These are phyloP conservation scores for Dysidea cf. avara DNA, from an alignment of 37 sponge, comb jelly and placozoan genomes.

Conservation along the genomic window DNA sequence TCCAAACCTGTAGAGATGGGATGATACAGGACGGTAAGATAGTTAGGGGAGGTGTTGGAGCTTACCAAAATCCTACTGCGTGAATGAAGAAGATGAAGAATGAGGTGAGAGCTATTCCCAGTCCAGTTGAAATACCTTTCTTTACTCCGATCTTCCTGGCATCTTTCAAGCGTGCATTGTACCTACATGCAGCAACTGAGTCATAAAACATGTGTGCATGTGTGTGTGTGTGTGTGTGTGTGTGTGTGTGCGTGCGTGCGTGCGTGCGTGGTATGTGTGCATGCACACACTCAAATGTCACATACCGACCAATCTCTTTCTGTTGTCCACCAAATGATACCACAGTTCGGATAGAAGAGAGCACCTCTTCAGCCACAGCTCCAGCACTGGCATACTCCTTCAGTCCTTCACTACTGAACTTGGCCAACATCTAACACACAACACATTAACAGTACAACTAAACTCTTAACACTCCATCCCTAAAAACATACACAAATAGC, in stretches of 20 bases:
- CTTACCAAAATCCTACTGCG: conserved; percentile 54
- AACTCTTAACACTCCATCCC: background rate
- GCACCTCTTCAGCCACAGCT: too few relatives aligned
- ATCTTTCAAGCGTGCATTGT: conserved; percentile 30
- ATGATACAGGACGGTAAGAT: too few relatives aligned
- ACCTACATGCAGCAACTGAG: too few relatives aligned
- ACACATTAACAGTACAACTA: background rate
- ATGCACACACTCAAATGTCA: too few relatives aligned
- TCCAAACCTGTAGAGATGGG: conserved; percentile 53
- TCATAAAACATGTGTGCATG: too few relatives aligned
- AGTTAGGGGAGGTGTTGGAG: background rate
- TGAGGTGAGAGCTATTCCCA: conserved; percentile 30
- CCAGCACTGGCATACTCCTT: too few relatives aligned
- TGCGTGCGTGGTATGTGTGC: too few relatives aligned
- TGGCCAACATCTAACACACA: conserved; percentile 51
- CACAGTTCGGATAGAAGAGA: conserved; percentile 66
- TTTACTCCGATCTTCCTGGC: conserved; percentile 52
- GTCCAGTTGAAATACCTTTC: conserved; percentile 55
- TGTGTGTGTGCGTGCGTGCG: conserved; percentile 13
- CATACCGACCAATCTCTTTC: conserved; percentile 17
- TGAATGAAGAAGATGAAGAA: conserved; percentile 55
- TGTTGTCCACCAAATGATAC: conserved; percentile 70
- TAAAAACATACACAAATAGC: background rate
- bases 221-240: too few relatives aligned
- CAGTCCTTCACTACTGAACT: too few relatives aligned